Conservation (phyloP, 2,888 invertebrate species). For the Drosophila aldrichi region DNA sequence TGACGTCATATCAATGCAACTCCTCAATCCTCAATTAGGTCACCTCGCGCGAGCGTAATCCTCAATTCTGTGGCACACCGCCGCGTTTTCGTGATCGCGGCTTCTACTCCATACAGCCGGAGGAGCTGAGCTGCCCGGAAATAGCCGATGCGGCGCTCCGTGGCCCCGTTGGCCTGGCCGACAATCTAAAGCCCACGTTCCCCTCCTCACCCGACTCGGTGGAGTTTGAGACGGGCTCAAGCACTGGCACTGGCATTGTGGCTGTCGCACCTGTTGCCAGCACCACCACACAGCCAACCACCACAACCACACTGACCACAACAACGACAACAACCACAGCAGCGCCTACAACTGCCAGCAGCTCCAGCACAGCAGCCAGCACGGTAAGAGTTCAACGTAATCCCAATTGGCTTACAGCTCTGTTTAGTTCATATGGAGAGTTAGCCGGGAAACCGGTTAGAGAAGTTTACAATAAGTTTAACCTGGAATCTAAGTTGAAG, state of each 20-base stretch:
- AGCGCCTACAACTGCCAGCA: conserved; percentile 54
- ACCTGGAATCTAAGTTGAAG: not conserved
- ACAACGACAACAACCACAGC: conserved; percentile 53
- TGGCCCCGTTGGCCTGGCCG: conserved; percentile 84
- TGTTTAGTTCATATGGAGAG: not conserved
- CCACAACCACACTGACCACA: conserved; percentile 40
- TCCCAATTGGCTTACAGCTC: not conserved
- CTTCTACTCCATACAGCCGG: conserved; percentile 94
- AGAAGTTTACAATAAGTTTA: not conserved
- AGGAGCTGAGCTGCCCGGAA: conserved; percentile 88
- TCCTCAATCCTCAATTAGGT: conserved; percentile 84
- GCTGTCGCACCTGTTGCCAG: conserved; percentile 49
- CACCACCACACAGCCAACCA: conserved; percentile 49
- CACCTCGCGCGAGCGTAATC: conserved; percentile 95
- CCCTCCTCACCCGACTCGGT: conserved; percentile 61
- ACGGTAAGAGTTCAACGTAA: conserved; percentile 26
- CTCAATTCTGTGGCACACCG: conserved; percentile 96
- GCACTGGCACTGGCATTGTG: conserved; percentile 47
- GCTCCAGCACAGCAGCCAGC: conserved; percentile 61
- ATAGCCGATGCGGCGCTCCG: conserved; percentile 86
- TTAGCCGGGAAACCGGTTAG: not conserved
- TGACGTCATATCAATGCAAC: not conserved
- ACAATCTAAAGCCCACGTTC: conserved; percentile 84
- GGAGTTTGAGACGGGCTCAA: conserved; percentile 63
- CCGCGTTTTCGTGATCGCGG: conserved; percentile 91